phyloP scores from a whole-genome alignment of 2,888 invertebrate genomes.

The Selenia dentaria region DNA sequence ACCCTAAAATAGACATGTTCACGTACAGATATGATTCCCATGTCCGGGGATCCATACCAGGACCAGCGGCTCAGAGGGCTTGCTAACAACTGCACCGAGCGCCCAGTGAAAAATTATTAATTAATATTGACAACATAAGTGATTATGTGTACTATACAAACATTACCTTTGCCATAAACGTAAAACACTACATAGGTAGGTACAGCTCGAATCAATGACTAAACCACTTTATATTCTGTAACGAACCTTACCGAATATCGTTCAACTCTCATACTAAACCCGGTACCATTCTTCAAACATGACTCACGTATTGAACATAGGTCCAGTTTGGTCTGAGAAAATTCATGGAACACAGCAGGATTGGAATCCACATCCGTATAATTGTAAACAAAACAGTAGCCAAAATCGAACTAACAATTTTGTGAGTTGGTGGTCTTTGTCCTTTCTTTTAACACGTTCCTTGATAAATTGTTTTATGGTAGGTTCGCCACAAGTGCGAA shows the following conservation, averaged over 20 bases:
- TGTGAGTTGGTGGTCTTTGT: slow-evolving; percentile 63
- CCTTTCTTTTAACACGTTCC: slow-evolving; percentile 63
- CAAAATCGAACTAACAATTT: slow-evolving; percentile 33
- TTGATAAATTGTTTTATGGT: slow-evolving; percentile 25
- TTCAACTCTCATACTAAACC: slow-evolving; percentile 2
- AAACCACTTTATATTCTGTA: background rate
- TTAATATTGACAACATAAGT: too few species aligned
- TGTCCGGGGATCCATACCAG: too few species aligned
- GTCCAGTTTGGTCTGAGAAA: slow-evolving; percentile 33
- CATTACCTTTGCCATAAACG: too few species aligned
- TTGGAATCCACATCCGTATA: slow-evolving; percentile 47
- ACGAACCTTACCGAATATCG: background rate
- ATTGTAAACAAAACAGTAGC: slow-evolving; percentile 57
- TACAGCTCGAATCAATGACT: too few species aligned
- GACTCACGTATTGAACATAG: slow-evolving; percentile 35
- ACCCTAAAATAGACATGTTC: too few species aligned
- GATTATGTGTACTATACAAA: too few species aligned
- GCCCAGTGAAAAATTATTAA: too few species aligned
- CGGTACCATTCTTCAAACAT: slow-evolving; percentile 21
- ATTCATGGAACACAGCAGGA: slow-evolving; percentile 41
- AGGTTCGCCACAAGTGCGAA: slow-evolving; percentile 58
- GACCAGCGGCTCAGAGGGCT: too few species aligned
- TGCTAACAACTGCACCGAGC: too few species aligned
- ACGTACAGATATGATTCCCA: too few species aligned
- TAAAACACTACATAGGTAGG: too few species aligned